Percentiles rank a stretch among this genome's conserved stretches.
Evolutionary conservation across 2,797 vertebrate species (phyloP).

Genomic region (Catharus ustulatus): DNA sequence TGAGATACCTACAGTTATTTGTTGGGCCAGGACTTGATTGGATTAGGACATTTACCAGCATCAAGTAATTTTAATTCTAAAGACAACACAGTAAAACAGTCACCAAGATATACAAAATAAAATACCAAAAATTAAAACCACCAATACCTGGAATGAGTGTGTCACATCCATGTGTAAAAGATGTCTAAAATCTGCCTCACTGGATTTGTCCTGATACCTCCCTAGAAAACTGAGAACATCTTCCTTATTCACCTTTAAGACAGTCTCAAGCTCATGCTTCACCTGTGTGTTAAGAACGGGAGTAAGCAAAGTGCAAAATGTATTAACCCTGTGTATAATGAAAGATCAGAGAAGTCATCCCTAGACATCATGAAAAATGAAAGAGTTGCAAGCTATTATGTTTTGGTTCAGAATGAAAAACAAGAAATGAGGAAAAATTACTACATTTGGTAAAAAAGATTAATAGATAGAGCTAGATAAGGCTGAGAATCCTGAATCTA

Average conservation of each 20-base stretch:
- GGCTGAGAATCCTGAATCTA: not conserved
- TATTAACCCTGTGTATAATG: not conserved
- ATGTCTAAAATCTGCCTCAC: conserved; percentile 53
- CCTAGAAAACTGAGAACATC: conserved; percentile 78
- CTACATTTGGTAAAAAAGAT: not conserved
- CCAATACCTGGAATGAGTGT: conserved; percentile 82
- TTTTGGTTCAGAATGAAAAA: not conserved
- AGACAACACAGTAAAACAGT: not conserved
- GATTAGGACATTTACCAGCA: not conserved
- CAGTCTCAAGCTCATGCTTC: conserved; percentile 72
- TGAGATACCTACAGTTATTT: not conserved
- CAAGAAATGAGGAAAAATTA: not conserved
- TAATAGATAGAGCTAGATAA: not conserved
- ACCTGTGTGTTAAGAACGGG: conserved; percentile 64
- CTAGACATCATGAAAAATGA: not conserved
- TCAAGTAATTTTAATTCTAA: not conserved
- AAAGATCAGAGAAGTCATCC: not conserved
- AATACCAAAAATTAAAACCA: not conserved
- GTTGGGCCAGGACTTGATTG: not conserved
- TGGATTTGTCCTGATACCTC: conserved; percentile 70
- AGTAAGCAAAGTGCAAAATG: not conserved
- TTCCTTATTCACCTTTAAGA: conserved; percentile 76
- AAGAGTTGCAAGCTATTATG: not conserved
- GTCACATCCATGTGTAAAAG: conserved; percentile 75
- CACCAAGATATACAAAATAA: not conserved